Evolutionary conservation across 2,888 invertebrate species (phyloP), one percentile per base, ranked within the genome.

Genomic region (Drosophila basisetae): DNA sequence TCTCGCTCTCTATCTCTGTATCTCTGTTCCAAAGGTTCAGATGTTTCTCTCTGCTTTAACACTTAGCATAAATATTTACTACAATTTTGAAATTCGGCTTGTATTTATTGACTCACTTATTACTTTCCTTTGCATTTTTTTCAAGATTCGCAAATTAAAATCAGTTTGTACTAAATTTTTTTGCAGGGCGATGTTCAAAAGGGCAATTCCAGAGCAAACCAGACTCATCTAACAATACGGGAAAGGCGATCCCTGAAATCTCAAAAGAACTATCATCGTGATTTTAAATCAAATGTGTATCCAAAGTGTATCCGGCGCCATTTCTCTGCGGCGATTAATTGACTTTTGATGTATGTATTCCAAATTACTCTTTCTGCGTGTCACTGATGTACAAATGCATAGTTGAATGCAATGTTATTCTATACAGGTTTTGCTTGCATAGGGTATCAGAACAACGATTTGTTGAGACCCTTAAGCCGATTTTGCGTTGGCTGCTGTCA

Each of bases 391-490:
- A 13, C n/a, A 52, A n/a, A n/a, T 35, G 35, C 35, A 37, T 5
- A 35, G n/a, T 25, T 25, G 25, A 28, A 37, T 39, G 55, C 25
- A 39, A 30, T 13, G n/a, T 16, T 28, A 41, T 58, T 39, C 10
- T 39, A 16, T 16, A 9, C 4, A 4, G n/a, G 37, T 37, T 31
- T 58, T 11, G 3, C 22, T 25, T 31, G 49, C 66, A 43, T 31
- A 68, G 68, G 68, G 68, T 68, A 72, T 68, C 6, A 59, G 55
- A 58, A 43, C 58, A 66, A 49, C 54, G 30, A 52, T 25, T 50
- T 56, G 54, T 30, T 41, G 55, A 68, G 80, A 77, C 71, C 75
- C 76, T 82, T 91, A 84, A 91, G 85, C 86, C 77, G 91, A 88
- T 86, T 86, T 86, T 76, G 58, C 68, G 50, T 63, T 73, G 70